Evolutionary conservation across 64 coral and sea anemone species (phyloP).

Genomic region (Montipora sp.): DNA sequence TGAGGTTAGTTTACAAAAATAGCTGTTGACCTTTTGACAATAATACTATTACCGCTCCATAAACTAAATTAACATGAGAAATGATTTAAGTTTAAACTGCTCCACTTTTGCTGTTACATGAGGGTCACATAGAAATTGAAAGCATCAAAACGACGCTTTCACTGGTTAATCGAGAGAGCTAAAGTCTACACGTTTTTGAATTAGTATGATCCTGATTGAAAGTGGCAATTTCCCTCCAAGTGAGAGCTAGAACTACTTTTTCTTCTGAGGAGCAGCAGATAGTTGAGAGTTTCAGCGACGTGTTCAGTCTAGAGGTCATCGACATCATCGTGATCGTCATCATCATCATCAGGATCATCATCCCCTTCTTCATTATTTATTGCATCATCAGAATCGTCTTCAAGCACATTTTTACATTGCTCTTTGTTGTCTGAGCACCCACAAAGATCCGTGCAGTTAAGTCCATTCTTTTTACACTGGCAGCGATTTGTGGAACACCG

Average conservation of each 20-base stretch:
- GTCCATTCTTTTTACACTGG: neutral
- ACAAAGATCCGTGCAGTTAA: conserved; percentile 9
- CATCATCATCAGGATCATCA: neutral
- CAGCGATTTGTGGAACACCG: conserved; percentile 1
- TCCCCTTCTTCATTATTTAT: neutral
- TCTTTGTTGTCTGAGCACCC: neutral
- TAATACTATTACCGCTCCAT: conserved; percentile 7
- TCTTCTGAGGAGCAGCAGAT: neutral
- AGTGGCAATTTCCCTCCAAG: neutral
- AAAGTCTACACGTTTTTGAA: neutral
- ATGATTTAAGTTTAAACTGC: neutral
- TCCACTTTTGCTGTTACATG: neutral
- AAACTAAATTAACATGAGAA: neutral
- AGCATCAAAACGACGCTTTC: neutral
- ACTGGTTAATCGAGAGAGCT: neutral
- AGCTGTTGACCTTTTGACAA: neutral
- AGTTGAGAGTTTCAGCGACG: conserved; percentile 1
- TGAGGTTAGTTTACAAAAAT: neutral
- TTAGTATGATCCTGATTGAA: conserved; percentile 11
- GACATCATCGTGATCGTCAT: conserved; percentile 3
- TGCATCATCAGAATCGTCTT: neutral
- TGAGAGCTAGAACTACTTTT: neutral
- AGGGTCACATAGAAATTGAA: neutral
- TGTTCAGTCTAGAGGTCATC: neutral
- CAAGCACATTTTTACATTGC: neutral